Conservation (phyloP, 2,888 invertebrate genomes). For the Synanthedon formicaeformis region DNA sequence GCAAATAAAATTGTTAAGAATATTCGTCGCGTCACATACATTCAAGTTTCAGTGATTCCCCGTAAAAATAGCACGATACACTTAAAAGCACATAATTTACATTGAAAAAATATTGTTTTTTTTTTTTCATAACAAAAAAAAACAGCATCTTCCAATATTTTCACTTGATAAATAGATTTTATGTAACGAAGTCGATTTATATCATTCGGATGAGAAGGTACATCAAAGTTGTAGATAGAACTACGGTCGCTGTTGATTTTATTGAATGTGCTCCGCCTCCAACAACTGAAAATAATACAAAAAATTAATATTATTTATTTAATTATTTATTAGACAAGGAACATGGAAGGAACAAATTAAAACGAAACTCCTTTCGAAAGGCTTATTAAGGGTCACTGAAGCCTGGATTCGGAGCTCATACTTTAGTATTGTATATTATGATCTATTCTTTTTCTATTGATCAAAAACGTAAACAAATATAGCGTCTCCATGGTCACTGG, state of each 20-base stretch:
- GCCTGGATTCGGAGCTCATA: too few species aligned
- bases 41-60: too few species aligned
- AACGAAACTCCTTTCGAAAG: too few species aligned
- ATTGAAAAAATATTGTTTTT: neutral
- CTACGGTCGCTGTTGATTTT: conserved; percentile 19
- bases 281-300: conserved; percentile 35
- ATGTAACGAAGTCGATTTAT: conserved; percentile 23
- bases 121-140: neutral
- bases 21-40: too few species aligned
- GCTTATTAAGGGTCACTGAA: too few species aligned
- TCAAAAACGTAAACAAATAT: too few species aligned
- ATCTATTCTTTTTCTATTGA: too few species aligned
- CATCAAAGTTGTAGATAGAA: conserved; percentile 38
- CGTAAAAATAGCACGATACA: neutral
- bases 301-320: neutral
- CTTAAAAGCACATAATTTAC: neutral
- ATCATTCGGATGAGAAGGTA: conserved; percentile 56
- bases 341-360: too few species aligned
- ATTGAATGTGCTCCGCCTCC: conserved; percentile 27
- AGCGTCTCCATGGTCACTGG: too few species aligned
- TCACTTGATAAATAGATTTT: conserved; percentile 46
- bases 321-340: too few species aligned
- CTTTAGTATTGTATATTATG: too few species aligned
- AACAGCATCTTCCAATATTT: neutral
- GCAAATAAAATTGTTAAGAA: too few species aligned